These are phyloP conservation scores for Cherax quadricarinatus DNA, from an alignment of 1,140 invertebrate genomes.

Conservation along the genomic window DNA sequence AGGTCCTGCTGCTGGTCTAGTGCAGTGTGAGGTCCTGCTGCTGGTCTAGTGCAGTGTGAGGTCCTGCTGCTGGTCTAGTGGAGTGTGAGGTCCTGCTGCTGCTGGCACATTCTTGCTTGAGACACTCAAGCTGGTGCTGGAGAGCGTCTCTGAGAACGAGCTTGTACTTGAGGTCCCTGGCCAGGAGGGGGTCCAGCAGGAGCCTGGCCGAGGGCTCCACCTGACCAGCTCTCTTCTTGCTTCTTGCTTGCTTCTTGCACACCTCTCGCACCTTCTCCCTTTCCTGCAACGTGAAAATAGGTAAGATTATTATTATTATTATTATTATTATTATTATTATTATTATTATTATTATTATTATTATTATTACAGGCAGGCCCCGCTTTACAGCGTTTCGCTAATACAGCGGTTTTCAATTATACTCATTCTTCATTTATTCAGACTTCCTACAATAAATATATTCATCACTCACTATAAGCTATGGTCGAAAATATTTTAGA, in stretches of 20 bases:
- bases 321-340: background rate
- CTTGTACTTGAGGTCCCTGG: constrained; percentile 42
- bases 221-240: background rate
- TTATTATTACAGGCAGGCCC: background rate
- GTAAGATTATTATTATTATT: background rate
- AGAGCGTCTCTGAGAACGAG: constrained; percentile 4
- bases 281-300: background rate
- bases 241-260: constrained; percentile 10
- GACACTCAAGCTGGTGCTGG: constrained; percentile 28
- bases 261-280: constrained; percentile 15
- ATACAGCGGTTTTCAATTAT: too few relatives aligned
- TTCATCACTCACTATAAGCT: too few relatives aligned
- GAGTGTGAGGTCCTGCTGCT: background rate
- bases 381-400: too few relatives aligned
- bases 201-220: constrained; percentile 26
- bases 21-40: too few relatives aligned
- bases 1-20: too few relatives aligned
- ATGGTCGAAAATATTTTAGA: too few relatives aligned
- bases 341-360: background rate
- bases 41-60: too few relatives aligned
- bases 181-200: constrained; percentile 43
- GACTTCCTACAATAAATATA: too few relatives aligned
- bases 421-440: too few relatives aligned
- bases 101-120: constrained; percentile 11
- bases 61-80: too few relatives aligned